Conservation (phyloP, 1,140 invertebrate genomes). For the Drosophila persimilis region DNA sequence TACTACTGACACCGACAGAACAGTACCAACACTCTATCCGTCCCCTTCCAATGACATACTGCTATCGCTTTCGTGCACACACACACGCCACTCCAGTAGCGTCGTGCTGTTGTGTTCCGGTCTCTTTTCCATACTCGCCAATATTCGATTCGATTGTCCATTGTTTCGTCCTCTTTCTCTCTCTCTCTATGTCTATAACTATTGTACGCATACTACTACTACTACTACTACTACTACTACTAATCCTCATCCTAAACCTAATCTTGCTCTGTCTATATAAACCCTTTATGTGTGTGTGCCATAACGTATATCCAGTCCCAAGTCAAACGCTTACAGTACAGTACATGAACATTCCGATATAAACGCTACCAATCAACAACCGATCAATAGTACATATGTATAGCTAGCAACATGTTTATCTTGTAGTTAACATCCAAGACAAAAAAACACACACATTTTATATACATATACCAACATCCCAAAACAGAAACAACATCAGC, state of each 20-base stretch:
- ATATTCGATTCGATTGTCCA: conserved; percentile 19
- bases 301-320: conserved; percentile 15
- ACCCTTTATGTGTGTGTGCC: conserved; percentile 18
- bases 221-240: background rate
- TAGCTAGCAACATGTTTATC: conserved; percentile 81
- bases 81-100: conserved; percentile 19
- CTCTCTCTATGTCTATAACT: conserved; percentile 33
- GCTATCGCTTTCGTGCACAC: conserved; percentile 41
- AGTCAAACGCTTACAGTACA: conserved; percentile 73
- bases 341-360: conserved; percentile 49
- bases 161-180: conserved; percentile 34
- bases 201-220: conserved; percentile 6
- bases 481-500: background rate
- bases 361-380: conserved; percentile 31
- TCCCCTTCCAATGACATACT: conserved; percentile 25
- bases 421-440: conserved; percentile 61
- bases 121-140: conserved; percentile 20
- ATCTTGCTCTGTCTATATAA: conserved; percentile 35
- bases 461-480: conserved; percentile 50
- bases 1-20: conserved; percentile 31
- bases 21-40: conserved; percentile 11
- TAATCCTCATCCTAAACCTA: conserved; percentile 16
- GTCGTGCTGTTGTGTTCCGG: conserved; percentile 19
- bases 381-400: conserved; percentile 66
- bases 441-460: conserved; percentile 22